Conservation (phyloP, 2,797 vertebrate species). For the Syngnathus rostellatus region DNA sequence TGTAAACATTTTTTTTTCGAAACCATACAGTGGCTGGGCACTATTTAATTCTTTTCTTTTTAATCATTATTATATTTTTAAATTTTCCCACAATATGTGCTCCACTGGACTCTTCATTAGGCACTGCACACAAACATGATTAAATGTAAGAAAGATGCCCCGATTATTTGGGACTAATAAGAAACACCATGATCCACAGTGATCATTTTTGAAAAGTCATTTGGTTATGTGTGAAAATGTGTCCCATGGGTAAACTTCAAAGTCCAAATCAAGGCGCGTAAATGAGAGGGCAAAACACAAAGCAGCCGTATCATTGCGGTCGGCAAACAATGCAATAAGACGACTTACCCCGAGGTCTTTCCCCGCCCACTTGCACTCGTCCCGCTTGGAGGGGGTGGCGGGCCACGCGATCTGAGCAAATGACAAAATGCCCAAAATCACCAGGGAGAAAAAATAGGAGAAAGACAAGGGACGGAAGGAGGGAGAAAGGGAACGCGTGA, state of each 20-base stretch:
- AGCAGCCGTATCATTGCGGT: conserved; percentile 7
- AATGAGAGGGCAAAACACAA: not conserved
- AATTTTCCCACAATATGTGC: no score
- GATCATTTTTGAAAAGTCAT: not conserved
- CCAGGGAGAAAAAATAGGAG: not conserved
- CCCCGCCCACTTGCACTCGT: conserved; percentile 98
- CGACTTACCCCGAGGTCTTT: conserved; percentile 90
- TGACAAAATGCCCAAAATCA: conserved; percentile 28
- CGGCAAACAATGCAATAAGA: conserved; percentile 16
- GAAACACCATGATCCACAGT: not conserved
- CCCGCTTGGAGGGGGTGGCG: conserved; percentile 85
- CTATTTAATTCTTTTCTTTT: no score
- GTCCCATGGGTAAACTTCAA: not conserved
- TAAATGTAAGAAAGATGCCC: no score
- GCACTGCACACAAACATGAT: no score
- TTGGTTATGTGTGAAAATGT: not conserved
- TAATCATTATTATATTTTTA: no score
- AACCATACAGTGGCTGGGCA: no score
- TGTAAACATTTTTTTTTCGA: no score
- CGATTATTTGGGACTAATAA: no score
- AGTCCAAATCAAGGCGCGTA: not conserved
- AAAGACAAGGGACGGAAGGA: not conserved
- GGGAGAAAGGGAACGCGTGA: conserved; percentile 17
- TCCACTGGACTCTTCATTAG: no score
- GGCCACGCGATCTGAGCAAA: conserved; percentile 87